These are phyloP conservation scores for Drosophila pachea DNA, from an alignment of 1,140 invertebrate genomes.

Conservation along the genomic window DNA sequence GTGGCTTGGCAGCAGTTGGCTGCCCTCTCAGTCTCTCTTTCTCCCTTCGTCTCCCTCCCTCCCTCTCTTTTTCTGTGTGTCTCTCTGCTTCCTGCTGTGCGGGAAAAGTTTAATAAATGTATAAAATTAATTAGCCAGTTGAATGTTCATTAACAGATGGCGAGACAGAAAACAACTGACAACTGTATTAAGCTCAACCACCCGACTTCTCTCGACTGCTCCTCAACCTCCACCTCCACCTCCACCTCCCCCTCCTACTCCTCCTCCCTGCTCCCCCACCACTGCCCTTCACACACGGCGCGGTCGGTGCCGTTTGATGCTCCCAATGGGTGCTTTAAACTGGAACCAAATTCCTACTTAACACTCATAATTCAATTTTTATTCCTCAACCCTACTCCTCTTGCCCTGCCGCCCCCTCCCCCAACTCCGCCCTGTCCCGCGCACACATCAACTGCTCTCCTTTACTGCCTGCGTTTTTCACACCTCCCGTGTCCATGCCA, in stretches of 20 bases:
- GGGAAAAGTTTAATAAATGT: slow-evolving; percentile 75
- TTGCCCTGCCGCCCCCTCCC: too few species aligned
- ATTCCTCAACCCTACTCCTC: neutral
- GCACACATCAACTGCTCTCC: neutral
- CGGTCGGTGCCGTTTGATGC: slow-evolving; percentile 22
- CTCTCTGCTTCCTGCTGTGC: slow-evolving; percentile 1
- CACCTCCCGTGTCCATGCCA: slow-evolving; percentile 43
- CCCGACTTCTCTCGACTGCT: neutral
- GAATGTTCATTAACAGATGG: slow-evolving; percentile 77
- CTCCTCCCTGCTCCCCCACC: slow-evolving; percentile 5
- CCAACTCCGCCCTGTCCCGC: too few species aligned
- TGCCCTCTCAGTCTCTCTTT: neutral
- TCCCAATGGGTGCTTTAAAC: slow-evolving; percentile 6
- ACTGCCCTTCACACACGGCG: too few species aligned
- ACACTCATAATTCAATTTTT: slow-evolving; percentile 22
- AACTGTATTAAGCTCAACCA: slow-evolving; percentile 53
- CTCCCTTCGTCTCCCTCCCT: neutral
- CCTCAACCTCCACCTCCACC: slow-evolving; percentile 21
- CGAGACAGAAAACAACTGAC: slow-evolving; percentile 51
- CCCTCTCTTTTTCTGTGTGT: neutral
- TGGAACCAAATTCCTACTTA: slow-evolving; percentile 7
- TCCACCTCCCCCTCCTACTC: slow-evolving; percentile 1
- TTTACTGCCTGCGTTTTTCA: slow-evolving; percentile 52
- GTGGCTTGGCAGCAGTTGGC: slow-evolving; percentile 49
- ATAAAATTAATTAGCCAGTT: slow-evolving; percentile 78